Percentiles rank a stretch among this genome's conserved stretches.
These are phyloP conservation scores for Sclerurus mexicanus DNA, from an alignment of 2,113 vertebrate genomes.

Conservation along the genomic window DNA sequence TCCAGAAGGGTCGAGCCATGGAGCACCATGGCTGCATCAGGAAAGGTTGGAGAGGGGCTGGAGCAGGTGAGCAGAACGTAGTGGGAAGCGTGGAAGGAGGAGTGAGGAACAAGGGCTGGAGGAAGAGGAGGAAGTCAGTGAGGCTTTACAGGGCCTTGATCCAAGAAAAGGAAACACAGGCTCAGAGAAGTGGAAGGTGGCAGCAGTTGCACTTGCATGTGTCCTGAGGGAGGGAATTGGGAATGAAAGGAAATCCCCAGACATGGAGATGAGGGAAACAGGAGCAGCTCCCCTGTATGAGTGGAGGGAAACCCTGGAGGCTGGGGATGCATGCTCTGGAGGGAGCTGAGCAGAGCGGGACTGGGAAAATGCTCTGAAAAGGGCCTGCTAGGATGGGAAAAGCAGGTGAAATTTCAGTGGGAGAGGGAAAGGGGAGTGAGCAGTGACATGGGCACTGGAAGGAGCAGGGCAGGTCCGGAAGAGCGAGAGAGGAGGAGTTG, in stretches of 20 bases:
- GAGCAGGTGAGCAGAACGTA: background rate
- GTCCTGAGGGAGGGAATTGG: background rate
- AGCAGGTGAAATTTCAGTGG: background rate
- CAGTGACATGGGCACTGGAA: background rate
- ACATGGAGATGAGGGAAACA: background rate
- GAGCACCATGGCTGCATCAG: rapidly evolving
- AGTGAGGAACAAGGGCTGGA: background rate
- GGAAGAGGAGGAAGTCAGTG: background rate
- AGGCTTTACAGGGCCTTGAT: background rate
- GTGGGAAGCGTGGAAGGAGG: background rate
- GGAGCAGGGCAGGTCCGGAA: background rate
- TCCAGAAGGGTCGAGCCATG: background rate
- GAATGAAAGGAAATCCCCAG: background rate
- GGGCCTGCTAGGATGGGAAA: background rate
- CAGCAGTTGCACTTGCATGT: rapidly evolving
- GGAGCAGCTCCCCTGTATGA: background rate
- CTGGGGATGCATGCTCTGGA: background rate
- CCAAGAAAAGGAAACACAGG: rapidly evolving
- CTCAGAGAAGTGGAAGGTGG: background rate
- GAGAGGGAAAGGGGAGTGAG: background rate
- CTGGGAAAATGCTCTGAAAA: background rate
- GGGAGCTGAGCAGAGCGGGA: background rate
- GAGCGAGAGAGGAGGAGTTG: background rate
- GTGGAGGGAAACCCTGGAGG: background rate
- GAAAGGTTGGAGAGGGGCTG: background rate